Conservation (phyloP, 2,888 invertebrate species). For the Rhogogaster chlorosoma region DNA sequence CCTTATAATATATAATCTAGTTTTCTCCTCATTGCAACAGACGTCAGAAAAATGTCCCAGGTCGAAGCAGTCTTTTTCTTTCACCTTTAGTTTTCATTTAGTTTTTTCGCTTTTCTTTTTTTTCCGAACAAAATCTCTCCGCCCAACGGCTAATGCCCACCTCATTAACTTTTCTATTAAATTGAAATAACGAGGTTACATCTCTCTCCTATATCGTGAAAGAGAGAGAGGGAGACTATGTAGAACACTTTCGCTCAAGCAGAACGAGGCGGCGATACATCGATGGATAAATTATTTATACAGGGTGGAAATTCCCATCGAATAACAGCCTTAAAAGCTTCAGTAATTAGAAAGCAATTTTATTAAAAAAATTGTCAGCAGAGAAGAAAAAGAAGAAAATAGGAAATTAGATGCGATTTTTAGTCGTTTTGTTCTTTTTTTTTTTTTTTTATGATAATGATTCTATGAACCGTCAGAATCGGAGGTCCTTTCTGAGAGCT, state of each 20-base stretch:
- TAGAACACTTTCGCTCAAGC: not conserved
- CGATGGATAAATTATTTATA: not conserved
- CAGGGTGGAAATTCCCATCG: not conserved
- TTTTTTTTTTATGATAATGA: not conserved
- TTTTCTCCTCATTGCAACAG: slow-evolving; percentile 15
- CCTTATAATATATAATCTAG: slow-evolving; percentile 20
- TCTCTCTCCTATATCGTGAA: not conserved
- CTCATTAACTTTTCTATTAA: slow-evolving; percentile 23
- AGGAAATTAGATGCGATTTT: not conserved
- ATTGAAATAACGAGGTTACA: slow-evolving; percentile 2
- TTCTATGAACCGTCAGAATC: not conserved
- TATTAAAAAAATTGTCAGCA: not conserved
- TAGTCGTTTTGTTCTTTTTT: not conserved
- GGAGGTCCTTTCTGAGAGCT: not conserved
- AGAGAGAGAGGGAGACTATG: no score
- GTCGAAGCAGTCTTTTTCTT: not conserved
- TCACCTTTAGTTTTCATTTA: not conserved
- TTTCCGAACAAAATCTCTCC: not conserved
- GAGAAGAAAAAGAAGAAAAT: not conserved
- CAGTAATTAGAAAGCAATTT: not conserved
- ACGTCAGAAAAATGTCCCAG: slow-evolving; percentile 24
- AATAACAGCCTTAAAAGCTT: not conserved
- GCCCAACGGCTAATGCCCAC: not conserved
- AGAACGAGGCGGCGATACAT: not conserved
- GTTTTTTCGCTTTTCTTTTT: not conserved